Evolutionary conservation across 2,888 invertebrate species (phyloP).

Genomic region (Epinotia nisella): DNA sequence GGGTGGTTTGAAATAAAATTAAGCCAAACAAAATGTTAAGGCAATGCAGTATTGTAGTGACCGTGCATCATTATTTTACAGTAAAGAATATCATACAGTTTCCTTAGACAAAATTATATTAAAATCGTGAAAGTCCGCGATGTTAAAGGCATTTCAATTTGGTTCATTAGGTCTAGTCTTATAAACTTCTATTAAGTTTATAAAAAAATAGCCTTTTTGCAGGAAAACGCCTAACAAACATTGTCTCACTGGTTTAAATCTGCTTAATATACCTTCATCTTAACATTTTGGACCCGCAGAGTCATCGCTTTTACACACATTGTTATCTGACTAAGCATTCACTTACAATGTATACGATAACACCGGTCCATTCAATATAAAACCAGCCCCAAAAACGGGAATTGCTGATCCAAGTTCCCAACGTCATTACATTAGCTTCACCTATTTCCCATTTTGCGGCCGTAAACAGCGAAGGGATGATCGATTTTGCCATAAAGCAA

Average conservation of each 20-base stretch:
- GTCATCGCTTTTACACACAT: too few species aligned
- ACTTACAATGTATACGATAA: background rate
- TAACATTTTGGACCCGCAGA: background rate
- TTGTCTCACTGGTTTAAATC: too few species aligned
- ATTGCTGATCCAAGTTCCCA: constrained; percentile 10
- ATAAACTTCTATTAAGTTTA: too few species aligned
- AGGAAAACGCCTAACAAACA: too few species aligned
- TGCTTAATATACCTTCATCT: background rate
- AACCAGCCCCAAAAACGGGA: constrained; percentile 2
- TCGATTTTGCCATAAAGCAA: constrained; percentile 43
- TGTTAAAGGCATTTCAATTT: too few species aligned
- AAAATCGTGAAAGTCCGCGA: too few species aligned
- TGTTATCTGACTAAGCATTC: background rate
- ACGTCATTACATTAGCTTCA: constrained; percentile 30
- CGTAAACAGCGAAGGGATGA: constrained; percentile 40
- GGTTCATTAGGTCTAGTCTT: too few species aligned
- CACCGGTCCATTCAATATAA: background rate
- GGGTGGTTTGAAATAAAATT: background rate
- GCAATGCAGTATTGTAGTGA: too few species aligned
- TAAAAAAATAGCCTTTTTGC: too few species aligned
- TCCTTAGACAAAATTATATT: too few species aligned
- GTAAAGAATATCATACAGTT: too few species aligned
- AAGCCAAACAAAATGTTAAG: background rate
- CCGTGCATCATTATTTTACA: too few species aligned
- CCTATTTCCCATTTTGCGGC: constrained; percentile 34